Conservation (phyloP, 2,888 invertebrate species). For the Choristoneura rosaceana region DNA sequence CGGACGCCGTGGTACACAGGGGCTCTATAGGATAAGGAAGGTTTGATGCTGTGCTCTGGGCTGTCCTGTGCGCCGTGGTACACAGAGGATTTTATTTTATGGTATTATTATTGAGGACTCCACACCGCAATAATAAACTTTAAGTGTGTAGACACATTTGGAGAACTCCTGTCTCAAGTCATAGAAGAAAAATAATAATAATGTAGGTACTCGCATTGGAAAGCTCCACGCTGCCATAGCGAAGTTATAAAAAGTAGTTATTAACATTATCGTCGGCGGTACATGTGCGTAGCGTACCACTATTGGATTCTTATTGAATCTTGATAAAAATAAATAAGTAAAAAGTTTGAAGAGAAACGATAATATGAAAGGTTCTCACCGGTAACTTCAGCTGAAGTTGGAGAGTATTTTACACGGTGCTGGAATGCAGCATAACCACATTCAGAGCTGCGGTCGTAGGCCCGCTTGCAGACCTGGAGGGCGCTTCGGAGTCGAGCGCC, state of each 20-base stretch:
- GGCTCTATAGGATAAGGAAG: not conserved
- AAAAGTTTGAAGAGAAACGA: no score
- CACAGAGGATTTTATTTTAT: no score
- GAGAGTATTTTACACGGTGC: no score
- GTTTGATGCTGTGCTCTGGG: not conserved
- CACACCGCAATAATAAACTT: not conserved
- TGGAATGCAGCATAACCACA: no score
- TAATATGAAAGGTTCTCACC: no score
- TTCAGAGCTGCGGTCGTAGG: no score
- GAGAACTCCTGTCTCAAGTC: not conserved
- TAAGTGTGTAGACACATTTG: not conserved
- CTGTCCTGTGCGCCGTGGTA: slow-evolving; percentile 27
- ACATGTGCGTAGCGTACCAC: no score
- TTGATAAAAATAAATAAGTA: no score
- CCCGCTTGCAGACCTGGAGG: not conserved
- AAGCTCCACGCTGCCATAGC: not conserved
- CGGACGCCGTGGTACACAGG: not conserved
- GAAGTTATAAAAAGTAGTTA: not conserved
- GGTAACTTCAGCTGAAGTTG: no score
- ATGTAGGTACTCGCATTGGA: not conserved
- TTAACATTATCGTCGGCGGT: no score
- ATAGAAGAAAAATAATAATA: not conserved
- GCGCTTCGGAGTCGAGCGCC: no score
- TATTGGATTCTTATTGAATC: no score
- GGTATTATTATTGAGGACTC: not conserved